Percentiles rank a stretch among this genome's conserved stretches.
These are phyloP conservation scores for Suncus etruscus DNA, from an alignment of 2,113 vertebrate species.

Conservation along the genomic window DNA sequence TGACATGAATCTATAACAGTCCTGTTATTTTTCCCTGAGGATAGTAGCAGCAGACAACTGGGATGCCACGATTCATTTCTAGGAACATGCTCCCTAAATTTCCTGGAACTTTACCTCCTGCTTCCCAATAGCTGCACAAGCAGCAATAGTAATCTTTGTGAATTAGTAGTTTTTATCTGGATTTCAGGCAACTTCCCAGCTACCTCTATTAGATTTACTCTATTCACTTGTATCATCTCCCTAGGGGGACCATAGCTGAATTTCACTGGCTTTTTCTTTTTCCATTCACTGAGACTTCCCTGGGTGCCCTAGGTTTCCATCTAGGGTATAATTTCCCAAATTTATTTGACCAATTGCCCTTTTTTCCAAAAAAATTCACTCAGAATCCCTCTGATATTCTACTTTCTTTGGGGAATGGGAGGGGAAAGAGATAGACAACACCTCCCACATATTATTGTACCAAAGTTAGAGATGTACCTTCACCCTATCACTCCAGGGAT, in stretches of 20 bases:
- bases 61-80: neutral
- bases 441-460: too few species aligned
- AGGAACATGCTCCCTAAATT: neutral
- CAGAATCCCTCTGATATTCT: too few species aligned
- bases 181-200: conserved; percentile 25
- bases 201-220: neutral
- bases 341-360: too few species aligned
- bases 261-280: neutral
- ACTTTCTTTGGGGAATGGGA: too few species aligned
- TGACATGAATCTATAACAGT: neutral
- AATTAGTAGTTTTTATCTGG: neutral
- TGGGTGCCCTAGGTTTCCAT: neutral
- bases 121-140: neutral
- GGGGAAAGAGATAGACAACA: too few species aligned
- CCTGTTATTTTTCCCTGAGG: conserved; percentile 16
- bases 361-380: too few species aligned
- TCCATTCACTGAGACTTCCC: neutral
- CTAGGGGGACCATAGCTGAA: neutral
- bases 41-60: neutral
- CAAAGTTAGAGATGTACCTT: too few species aligned
- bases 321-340: neutral
- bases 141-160: neutral
- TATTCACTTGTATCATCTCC: conserved; percentile 5
- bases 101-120: neutral
- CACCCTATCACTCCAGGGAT: too few species aligned